Evolutionary conservation across 1,140 invertebrate species (phyloP).

Genomic region (Drosophila funebris): DNA sequence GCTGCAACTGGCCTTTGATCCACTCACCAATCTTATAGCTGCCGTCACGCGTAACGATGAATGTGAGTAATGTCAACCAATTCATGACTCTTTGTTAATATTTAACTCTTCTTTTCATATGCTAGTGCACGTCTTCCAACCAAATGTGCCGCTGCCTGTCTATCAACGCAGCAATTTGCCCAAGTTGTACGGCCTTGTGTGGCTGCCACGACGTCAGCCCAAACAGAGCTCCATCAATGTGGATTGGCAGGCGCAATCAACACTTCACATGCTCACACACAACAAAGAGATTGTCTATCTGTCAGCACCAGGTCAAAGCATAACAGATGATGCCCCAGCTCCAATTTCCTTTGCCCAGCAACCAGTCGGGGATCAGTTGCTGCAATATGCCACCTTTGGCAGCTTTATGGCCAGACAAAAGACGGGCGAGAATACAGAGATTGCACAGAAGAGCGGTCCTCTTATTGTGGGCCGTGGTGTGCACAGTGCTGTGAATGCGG

Average conservation of each 20-base stretch:
- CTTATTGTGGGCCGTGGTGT: constrained; percentile 61
- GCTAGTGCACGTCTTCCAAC: constrained; percentile 87
- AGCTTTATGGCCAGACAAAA: constrained; percentile 55
- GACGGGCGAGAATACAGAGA: constrained; percentile 13
- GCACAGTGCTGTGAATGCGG: constrained; percentile 74
- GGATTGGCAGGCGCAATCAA: constrained; percentile 86
- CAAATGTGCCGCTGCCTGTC: constrained; percentile 85
- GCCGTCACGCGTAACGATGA: constrained; percentile 87
- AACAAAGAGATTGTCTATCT: constrained; percentile 83
- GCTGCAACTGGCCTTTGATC: constrained; percentile 87
- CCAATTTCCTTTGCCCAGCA: constrained; percentile 61
- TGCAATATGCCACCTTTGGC: constrained; percentile 72
- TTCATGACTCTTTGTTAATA: not conserved
- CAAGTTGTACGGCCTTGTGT: constrained; percentile 84
- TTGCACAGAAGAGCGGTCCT: constrained; percentile 45
- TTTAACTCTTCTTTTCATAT: not conserved
- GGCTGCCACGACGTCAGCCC: constrained; percentile 84
- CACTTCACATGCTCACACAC: constrained; percentile 86
- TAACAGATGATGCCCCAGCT: constrained; percentile 61
- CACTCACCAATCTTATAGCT: constrained; percentile 87
- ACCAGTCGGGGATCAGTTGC: constrained; percentile 23
- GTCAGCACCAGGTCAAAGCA: constrained; percentile 51
- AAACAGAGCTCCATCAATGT: constrained; percentile 83
- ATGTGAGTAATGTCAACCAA: constrained; percentile 85
- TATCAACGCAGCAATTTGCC: constrained; percentile 84